These are phyloP conservation scores for Lamellibrachia columna DNA, from an alignment of 2,888 invertebrate genomes.

Conservation along the genomic window DNA sequence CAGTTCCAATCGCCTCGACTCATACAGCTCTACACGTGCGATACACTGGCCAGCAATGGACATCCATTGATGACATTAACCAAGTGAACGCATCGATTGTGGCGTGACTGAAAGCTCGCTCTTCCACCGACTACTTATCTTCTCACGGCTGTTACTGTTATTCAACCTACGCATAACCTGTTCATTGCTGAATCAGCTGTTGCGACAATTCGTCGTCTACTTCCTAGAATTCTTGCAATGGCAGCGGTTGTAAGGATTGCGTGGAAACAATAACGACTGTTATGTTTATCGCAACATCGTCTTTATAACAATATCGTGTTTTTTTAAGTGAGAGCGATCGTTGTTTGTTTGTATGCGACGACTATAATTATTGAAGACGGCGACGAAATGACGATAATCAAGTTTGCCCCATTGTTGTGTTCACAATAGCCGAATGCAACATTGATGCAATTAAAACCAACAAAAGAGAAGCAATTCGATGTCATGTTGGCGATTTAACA, in stretches of 20 bases:
- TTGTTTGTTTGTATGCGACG: not conserved
- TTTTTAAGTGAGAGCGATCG: not conserved
- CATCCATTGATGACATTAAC: too few relatives aligned
- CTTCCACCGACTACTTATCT: not conserved
- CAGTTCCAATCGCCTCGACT: too few relatives aligned
- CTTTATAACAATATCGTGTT: not conserved
- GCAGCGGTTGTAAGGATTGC: not conserved
- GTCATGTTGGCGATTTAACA: too few relatives aligned
- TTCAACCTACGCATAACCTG: not conserved
- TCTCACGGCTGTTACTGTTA: not conserved
- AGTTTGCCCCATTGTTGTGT: too few relatives aligned
- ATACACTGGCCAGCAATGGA: too few relatives aligned
- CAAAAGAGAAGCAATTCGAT: too few relatives aligned
- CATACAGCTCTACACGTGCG: too few relatives aligned
- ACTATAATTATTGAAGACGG: not conserved
- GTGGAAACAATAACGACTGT: not conserved
- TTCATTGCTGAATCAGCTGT: not conserved
- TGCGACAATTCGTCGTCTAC: not conserved
- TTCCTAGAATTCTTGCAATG: not conserved
- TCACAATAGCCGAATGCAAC: too few relatives aligned
- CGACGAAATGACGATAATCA: too few relatives aligned
- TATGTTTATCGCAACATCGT: not conserved
- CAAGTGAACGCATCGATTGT: not conserved
- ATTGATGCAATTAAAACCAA: too few relatives aligned
- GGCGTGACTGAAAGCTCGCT: not conserved